Conservation (phyloP, 2,797 vertebrate genomes). For the Mastacembelus armatus region DNA sequence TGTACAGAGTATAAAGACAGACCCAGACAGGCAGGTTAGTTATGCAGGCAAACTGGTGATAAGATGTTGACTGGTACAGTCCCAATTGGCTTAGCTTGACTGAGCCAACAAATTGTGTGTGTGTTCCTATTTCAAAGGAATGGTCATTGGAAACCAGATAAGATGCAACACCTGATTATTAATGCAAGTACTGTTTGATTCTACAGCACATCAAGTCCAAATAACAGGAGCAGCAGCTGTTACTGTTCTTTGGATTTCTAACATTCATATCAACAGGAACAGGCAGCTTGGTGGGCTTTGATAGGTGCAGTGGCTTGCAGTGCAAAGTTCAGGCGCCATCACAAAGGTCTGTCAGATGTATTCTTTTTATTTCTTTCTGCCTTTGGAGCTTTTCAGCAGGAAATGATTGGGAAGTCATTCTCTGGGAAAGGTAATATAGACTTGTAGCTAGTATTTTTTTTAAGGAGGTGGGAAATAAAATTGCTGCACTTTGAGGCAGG, state of each 20-base stretch:
- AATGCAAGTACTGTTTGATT: too few relatives aligned
- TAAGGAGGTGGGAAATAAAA: conserved; percentile 52
- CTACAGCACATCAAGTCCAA: not conserved
- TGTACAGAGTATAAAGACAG: not conserved
- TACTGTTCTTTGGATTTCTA: not conserved
- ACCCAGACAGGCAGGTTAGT: conserved; percentile 9
- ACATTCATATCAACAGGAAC: not conserved
- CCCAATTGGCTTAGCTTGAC: not conserved
- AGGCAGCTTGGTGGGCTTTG: conserved; percentile 15
- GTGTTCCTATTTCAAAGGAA: conserved; percentile 5
- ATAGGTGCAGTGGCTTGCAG: conserved; percentile 7
- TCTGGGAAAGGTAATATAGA: conserved; percentile 36
- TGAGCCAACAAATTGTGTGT: not conserved
- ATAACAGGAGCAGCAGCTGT: not conserved
- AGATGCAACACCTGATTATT: too few relatives aligned
- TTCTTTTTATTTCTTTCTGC: conserved; percentile 32
- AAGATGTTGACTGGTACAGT: conserved; percentile 7
- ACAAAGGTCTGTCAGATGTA: conserved; percentile 9
- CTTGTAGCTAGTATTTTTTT: conserved; percentile 41
- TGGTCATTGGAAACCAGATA: not conserved
- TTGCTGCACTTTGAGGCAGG: conserved; percentile 55
- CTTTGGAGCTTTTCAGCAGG: conserved; percentile 50
- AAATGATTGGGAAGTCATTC: conserved; percentile 58
- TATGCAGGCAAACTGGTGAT: not conserved
- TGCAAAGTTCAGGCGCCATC: conserved; percentile 4